Evolutionary conservation across 2,797 vertebrate genomes (phyloP), one percentile per base, ranked within the genome.

Genomic region (Delichon dasypus): DNA sequence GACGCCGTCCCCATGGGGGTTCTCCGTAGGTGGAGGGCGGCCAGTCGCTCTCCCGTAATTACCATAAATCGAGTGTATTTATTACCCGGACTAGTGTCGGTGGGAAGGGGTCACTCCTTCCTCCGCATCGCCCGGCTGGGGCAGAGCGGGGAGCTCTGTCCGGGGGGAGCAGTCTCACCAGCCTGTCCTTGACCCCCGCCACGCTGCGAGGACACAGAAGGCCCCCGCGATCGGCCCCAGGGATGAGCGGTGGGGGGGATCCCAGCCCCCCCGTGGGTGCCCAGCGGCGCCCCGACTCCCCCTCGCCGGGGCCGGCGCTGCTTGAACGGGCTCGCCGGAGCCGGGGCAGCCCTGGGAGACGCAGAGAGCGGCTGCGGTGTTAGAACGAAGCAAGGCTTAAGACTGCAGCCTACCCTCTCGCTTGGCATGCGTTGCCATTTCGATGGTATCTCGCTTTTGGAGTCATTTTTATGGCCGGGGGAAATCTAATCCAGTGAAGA

Each of bases 401-500:
- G 19, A 17, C 86, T 36, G n/a, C 72, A 72, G 81, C 58, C 87
- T 60, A 21, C 51, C 40, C 45, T 2, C 42, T 54, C 60, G 16
- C 54, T n/a, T 85, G 90, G 94, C 90, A 45, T 79, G 84, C 50
- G 4, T 36, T 85, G 90, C 91, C 82, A 60, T 95, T 95, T 84
- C 67, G 91, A 96, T 89, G 58, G 58, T 92, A 95, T 95, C 93
- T 91, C 45, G 29, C 55, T 75, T 89, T 88, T 83, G 94, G 89
- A 95, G 82, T 88, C 60, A 47, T 95, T 96, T 95, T 95, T 92
- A 90, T 84, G 85, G 66, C 70, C 38, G 45, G 70, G 60, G 74
- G 85, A 92, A 94, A 96, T 75, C 62, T 90, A 96, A 96, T 95
- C 93, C 82, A 6, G 79, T 94, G 93, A 81, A 96, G 70, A 95